Evolutionary conservation across 64 coral and sea anemone species (phyloP), one percentile per base, ranked within the genome.

Genomic region (Acropora tenuis): DNA sequence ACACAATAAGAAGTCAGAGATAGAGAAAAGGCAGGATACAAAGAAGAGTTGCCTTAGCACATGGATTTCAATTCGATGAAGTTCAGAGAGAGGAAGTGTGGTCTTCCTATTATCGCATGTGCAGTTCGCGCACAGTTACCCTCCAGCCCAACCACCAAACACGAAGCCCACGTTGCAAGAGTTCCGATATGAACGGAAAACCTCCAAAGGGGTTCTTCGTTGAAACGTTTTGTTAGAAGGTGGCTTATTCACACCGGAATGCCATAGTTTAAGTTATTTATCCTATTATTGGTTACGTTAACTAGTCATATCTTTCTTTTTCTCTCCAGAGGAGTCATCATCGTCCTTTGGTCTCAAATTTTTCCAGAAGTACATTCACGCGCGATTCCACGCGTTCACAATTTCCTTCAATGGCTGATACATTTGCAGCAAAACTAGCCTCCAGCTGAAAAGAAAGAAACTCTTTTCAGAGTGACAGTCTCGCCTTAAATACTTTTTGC

Each of bases 321-420:
- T 50, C 17, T 71, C 2, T 48, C 45, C 17, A 85, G 47, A 43
- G 72, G 17, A 43, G 42, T 40, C 17, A 85, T 85, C 82, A 85
- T 41, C 63, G 82, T 71, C 82, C 63, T 30, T 85, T 85, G 2
- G 82, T 87, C 44, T 91, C 72, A 16, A 91, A 86, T 50, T 85
- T 95, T 59, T 82, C 82, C 4, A 90, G 83, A 74, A 95, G 76
- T 20, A 80, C 76, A 48, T 72, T 87, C 11, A 95, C 86, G 46
- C 93, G 80, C 45, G 81, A 77, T 18, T 95, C 93, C 18, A 95
- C 43, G 59, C 90, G 69, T 41, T 46, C 76, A 80, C 93, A 95
- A 75, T 95, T 95, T 2, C 72, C 82, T 78, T 86, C 88, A 88
- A 95, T 95, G 66, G 88, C 76, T 7, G 88, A 80, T 49, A 95